phyloP scores from a whole-genome alignment of 2,888 invertebrate genomes.

The Hypsopygia costalis region DNA sequence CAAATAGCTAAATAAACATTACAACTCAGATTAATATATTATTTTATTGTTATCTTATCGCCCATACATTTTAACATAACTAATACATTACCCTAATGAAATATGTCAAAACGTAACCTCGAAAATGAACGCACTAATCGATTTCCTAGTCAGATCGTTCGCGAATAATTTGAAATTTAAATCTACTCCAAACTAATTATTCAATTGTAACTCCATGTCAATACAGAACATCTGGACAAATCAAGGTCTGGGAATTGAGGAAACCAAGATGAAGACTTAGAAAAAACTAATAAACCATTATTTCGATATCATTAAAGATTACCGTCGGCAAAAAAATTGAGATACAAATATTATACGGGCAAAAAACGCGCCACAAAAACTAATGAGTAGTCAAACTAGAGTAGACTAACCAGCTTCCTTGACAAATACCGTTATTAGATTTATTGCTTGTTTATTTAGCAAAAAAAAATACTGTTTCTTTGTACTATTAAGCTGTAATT shows the following conservation, averaged over 20 bases:
- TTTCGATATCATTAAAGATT: constrained; percentile 61
- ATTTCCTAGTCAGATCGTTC: constrained; percentile 27
- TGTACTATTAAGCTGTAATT: constrained; percentile 11
- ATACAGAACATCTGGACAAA: constrained; percentile 58
- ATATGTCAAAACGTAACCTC: constrained; percentile 28
- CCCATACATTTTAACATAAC: no score
- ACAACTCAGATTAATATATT: not conserved
- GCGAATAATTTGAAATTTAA: constrained; percentile 26
- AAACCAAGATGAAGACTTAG: constrained; percentile 46
- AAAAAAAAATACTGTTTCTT: constrained; percentile 23
- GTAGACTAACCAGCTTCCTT: constrained; percentile 59
- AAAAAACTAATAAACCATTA: constrained; percentile 60
- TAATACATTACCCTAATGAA: constrained; percentile 13
- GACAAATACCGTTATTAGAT: constrained; percentile 52
- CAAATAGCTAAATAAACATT: no score
- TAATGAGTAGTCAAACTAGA: constrained; percentile 48
- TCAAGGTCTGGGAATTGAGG: constrained; percentile 69
- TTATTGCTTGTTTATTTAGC: constrained; percentile 32
- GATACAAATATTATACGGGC: constrained; percentile 37
- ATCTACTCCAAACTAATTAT: constrained; percentile 36
- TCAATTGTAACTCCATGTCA: constrained; percentile 37
- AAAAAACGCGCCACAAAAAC: constrained; percentile 38
- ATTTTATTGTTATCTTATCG: not conserved
- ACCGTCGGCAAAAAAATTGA: constrained; percentile 40
- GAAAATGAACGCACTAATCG: constrained; percentile 11